Percentiles rank a stretch among this genome's conserved stretches.
These are phyloP conservation scores for Stegastes partitus DNA, from an alignment of 2,113 vertebrate species.

Conservation along the genomic window DNA sequence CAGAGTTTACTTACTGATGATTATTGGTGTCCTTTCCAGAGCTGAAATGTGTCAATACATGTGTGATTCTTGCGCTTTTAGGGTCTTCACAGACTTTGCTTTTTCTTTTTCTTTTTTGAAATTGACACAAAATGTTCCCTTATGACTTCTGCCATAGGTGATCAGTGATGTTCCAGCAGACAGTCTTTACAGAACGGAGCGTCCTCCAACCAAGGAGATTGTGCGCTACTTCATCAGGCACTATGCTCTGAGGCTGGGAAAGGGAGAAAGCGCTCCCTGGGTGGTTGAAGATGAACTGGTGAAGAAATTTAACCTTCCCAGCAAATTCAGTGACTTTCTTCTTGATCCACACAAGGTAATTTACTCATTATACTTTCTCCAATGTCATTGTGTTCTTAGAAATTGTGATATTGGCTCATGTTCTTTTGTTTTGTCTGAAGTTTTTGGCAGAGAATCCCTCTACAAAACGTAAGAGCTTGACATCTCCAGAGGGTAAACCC, in stretches of 20 bases:
- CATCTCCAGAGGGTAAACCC: constrained; percentile 90
- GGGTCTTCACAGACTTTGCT: neutral
- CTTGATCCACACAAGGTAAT: constrained; percentile 96
- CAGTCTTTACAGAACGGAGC: constrained; percentile 92
- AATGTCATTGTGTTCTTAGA: neutral
- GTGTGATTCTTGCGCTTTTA: neutral
- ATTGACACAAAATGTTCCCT: neutral
- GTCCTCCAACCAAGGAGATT: constrained; percentile 98
- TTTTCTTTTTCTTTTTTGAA: neutral
- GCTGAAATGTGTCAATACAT: neutral
- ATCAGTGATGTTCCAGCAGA: constrained; percentile 94
- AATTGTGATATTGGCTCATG: neutral
- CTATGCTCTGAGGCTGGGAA: constrained; percentile 91
- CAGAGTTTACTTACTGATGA: too few species aligned
- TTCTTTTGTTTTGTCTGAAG: constrained; percentile 74
- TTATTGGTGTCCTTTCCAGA: neutral
- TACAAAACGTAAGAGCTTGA: constrained; percentile 90
- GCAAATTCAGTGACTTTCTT: constrained; percentile 98
- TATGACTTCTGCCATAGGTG: constrained; percentile 83
- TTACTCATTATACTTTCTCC: neutral
- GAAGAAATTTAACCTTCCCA: constrained; percentile 94
- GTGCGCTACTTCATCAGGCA: constrained; percentile 98
- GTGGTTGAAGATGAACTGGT: constrained; percentile 96
- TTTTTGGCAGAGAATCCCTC: constrained; percentile 95
- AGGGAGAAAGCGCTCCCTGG: constrained; percentile 95